These are phyloP conservation scores for Merops nubicus DNA, from an alignment of 2,113 vertebrate genomes.

Conservation along the genomic window DNA sequence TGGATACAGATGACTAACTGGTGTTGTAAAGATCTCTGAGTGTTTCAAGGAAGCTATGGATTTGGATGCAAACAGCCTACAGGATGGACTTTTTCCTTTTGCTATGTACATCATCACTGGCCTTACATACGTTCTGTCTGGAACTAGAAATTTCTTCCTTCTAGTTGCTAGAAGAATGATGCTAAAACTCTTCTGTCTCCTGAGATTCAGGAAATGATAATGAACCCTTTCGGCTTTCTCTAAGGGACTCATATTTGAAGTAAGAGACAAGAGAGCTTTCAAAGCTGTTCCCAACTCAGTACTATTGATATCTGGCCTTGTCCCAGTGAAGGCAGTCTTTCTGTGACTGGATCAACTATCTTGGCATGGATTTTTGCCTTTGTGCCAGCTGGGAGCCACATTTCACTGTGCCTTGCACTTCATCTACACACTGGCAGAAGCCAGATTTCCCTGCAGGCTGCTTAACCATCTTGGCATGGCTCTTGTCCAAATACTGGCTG, in stretches of 20 bases:
- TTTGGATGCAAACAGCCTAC: not conserved
- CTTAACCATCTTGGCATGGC: conserved; percentile 58
- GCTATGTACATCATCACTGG: not conserved
- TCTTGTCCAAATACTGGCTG: conserved; percentile 27
- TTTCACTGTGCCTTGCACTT: conserved; percentile 36
- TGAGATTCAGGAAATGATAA: not conserved
- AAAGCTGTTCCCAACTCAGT: not conserved
- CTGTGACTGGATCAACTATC: conserved; percentile 46
- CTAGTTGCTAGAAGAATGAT: not conserved
- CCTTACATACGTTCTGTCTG: not conserved
- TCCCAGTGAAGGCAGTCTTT: not conserved
- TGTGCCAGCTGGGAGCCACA: conserved; percentile 19
- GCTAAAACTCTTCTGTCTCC: not conserved
- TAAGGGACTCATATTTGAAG: not conserved
- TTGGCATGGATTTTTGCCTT: conserved; percentile 11
- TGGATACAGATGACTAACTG: not conserved
- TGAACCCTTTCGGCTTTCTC: not conserved
- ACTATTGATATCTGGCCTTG: not conserved
- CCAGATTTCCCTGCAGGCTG: conserved; percentile 45
- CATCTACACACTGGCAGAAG: conserved; percentile 26
- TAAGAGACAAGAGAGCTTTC: not conserved
- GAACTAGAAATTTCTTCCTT: not conserved
- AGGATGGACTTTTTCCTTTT: not conserved
- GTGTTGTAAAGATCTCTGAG: not conserved
- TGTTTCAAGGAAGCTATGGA: not conserved